These are phyloP conservation scores for Rhea pennata DNA, from an alignment of 2,113 vertebrate genomes.

Conservation along the genomic window DNA sequence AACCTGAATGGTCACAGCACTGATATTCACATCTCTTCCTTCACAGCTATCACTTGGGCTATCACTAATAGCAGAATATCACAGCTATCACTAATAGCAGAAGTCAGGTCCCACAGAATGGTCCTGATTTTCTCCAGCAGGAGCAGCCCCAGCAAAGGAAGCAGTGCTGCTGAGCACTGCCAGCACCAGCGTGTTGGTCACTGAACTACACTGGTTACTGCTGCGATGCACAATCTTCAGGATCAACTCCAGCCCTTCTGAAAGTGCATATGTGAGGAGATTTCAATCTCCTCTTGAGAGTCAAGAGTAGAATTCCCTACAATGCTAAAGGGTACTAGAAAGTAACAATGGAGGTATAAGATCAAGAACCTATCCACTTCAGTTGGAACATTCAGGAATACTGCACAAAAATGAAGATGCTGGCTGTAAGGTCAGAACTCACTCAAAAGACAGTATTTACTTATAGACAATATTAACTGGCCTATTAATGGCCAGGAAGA, in stretches of 20 bases:
- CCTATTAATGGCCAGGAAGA: neutral
- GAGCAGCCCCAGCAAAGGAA: neutral
- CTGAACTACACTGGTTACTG: neutral
- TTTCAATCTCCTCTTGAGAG: neutral
- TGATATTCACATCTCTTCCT: neutral
- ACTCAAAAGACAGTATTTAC: neutral
- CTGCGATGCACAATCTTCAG: neutral
- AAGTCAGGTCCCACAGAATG: neutral
- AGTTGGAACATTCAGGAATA: neutral
- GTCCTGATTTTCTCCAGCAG: neutral
- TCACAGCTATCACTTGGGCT: neutral
- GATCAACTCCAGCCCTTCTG: neutral
- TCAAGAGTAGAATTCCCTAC: neutral
- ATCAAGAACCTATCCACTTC: neutral
- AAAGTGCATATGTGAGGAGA: neutral
- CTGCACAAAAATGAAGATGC: neutral
- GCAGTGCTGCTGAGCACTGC: neutral
- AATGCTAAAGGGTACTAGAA: neutral
- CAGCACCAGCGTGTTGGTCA: neutral
- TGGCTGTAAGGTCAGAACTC: neutral
- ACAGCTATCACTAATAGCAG: neutral
- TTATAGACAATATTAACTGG: neutral
- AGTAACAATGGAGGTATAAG: neutral
- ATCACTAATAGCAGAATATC: too few relatives aligned
- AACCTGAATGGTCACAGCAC: neutral